These are phyloP conservation scores for Dorcus hopei DNA, from an alignment of 2,888 invertebrate genomes.

Conservation along the genomic window DNA sequence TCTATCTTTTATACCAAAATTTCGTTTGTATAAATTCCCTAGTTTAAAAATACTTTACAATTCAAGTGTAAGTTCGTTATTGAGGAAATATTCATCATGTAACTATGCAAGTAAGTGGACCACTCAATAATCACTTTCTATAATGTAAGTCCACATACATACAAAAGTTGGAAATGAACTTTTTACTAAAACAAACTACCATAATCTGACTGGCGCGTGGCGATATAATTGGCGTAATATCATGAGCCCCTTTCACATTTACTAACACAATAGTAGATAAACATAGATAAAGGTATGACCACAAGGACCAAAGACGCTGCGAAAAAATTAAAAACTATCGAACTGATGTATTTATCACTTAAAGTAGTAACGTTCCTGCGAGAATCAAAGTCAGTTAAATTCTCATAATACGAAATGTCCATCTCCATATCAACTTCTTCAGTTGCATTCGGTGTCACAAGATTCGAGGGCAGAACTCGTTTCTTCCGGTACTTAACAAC, in stretches of 20 bases:
- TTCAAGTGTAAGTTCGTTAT: too few species aligned
- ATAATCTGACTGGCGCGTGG: too few species aligned
- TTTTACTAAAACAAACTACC: too few species aligned
- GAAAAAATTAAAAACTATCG: slow-evolving; percentile 17
- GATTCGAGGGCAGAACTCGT: background rate
- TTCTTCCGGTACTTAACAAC: background rate
- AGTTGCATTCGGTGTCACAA: background rate
- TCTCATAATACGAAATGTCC: background rate
- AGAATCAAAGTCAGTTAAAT: background rate
- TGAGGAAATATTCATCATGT: too few species aligned
- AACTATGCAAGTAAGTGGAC: too few species aligned
- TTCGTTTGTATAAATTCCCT: too few species aligned
- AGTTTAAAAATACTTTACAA: too few species aligned
- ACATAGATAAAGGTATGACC: slow-evolving; percentile 12
- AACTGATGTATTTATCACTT: slow-evolving; percentile 8
- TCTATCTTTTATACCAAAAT: too few species aligned
- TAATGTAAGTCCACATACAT: too few species aligned
- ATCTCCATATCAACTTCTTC: background rate
- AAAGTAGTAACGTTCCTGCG: slow-evolving; percentile 2
- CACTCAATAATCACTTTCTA: too few species aligned
- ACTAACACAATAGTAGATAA: slow-evolving; percentile 13
- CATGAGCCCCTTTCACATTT: slow-evolving; percentile 8
- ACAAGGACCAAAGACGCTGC: slow-evolving; percentile 12
- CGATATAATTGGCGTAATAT: slow-evolving; percentile 1
- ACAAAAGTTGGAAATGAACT: too few species aligned